Conservation (phyloP, 2,113 vertebrate genomes). For the Aspiorhynchus laticeps region DNA sequence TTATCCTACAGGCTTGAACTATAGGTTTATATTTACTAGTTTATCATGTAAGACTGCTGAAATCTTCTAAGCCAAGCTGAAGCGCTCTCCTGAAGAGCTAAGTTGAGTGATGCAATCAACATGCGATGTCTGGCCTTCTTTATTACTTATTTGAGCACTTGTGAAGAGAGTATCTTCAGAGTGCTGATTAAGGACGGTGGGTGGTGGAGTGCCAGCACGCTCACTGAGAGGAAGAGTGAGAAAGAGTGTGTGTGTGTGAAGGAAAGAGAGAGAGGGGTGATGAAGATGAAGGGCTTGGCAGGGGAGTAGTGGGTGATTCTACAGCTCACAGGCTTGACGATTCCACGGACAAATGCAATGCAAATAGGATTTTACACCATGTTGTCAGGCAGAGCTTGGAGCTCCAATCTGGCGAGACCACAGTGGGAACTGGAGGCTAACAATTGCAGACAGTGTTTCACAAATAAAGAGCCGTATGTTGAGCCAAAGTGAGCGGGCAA, state of each 20-base stretch:
- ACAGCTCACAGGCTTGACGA: slow-evolving; percentile 61
- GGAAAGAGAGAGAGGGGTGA: slow-evolving; percentile 40
- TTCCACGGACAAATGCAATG: slow-evolving; percentile 74
- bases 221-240: slow-evolving; percentile 37
- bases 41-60: slow-evolving; percentile 8
- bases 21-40: slow-evolving; percentile 21
- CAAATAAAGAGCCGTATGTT: slow-evolving; percentile 50
- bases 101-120: slow-evolving; percentile 40
- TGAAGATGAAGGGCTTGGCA: slow-evolving; percentile 54
- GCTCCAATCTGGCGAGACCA: slow-evolving; percentile 58
- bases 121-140: slow-evolving; percentile 20
- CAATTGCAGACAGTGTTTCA: slow-evolving; percentile 57
- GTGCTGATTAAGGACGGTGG: slow-evolving; percentile 55
- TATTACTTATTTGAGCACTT: slow-evolving; percentile 55
- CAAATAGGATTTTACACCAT: slow-evolving; percentile 77
- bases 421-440: slow-evolving; percentile 59
- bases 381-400: slow-evolving; percentile 59
- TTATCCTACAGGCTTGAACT: slow-evolving; percentile 39
- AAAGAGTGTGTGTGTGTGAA: slow-evolving; percentile 12
- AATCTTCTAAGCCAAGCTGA: slow-evolving; percentile 43
- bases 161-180: slow-evolving; percentile 41
- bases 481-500: slow-evolving; percentile 70
- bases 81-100: slow-evolving; percentile 8
- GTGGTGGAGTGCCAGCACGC: slow-evolving; percentile 45
- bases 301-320: slow-evolving; percentile 53